These are phyloP conservation scores for Moxostoma hubbsi DNA, from an alignment of 2,797 vertebrate species.

Conservation along the genomic window DNA sequence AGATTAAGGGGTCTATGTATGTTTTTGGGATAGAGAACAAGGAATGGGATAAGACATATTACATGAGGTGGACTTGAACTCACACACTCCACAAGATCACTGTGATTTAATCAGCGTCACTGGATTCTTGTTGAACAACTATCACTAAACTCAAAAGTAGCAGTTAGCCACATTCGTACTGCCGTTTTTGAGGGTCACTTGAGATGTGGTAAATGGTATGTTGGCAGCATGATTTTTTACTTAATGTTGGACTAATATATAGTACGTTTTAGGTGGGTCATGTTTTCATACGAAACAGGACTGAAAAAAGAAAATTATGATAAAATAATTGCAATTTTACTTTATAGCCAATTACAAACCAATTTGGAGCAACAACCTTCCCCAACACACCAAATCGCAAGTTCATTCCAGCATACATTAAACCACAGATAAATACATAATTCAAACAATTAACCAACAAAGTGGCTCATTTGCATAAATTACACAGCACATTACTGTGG, in stretches of 20 bases:
- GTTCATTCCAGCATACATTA: slow-evolving; percentile 69
- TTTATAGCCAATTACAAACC: not conserved
- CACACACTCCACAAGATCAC: too few species aligned
- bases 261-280: not conserved
- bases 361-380: slow-evolving; percentile 15
- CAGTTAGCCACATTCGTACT: too few species aligned
- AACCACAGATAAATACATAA: slow-evolving; percentile 73
- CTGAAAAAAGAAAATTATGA: not conserved
- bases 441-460: slow-evolving; percentile 86
- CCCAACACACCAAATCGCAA: slow-evolving; percentile 20
- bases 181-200: too few species aligned
- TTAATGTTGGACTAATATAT: not conserved
- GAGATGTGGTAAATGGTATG: too few species aligned
- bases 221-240: not conserved
- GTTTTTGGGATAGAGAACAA: too few species aligned
- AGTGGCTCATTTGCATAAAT: slow-evolving; percentile 95
- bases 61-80: too few species aligned
- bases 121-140: too few species aligned
- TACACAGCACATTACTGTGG: slow-evolving; percentile 85
- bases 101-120: too few species aligned
- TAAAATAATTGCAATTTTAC: slow-evolving; percentile 3
- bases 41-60: too few species aligned
- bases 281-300: not conserved
- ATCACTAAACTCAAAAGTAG: too few species aligned
- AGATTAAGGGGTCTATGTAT: too few species aligned